phyloP scores from a whole-genome alignment of 2,888 invertebrate genomes.

The Hirtodrosophila histrioides region DNA sequence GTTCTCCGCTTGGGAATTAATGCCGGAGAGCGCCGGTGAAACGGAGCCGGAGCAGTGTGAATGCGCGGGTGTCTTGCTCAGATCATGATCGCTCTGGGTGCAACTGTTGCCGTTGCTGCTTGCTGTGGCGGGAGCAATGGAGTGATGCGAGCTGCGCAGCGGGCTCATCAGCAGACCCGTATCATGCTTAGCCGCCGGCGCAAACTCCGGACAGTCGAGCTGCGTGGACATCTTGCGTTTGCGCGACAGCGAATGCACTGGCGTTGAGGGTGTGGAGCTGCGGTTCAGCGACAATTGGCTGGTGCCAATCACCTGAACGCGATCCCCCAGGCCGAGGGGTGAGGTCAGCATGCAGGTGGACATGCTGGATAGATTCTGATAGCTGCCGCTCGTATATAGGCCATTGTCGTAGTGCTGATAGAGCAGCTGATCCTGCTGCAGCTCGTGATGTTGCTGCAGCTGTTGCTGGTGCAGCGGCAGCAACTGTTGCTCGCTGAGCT shows the following conservation, averaged over 20 bases:
- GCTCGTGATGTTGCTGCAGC: constrained; percentile 54
- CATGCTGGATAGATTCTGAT: constrained; percentile 63
- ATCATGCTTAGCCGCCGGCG: constrained; percentile 75
- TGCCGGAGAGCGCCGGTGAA: constrained; percentile 80
- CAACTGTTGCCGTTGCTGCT: constrained; percentile 21
- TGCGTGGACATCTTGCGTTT: constrained; percentile 82
- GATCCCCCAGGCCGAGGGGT: constrained; percentile 69
- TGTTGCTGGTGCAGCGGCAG: constrained; percentile 45
- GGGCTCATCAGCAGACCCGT: constrained; percentile 80
- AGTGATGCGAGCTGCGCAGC: constrained; percentile 64
- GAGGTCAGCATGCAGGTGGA: constrained; percentile 78
- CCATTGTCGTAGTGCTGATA: constrained; percentile 61
- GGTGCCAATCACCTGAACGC: constrained; percentile 81
- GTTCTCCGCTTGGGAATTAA: constrained; percentile 78
- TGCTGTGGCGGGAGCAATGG: constrained; percentile 47
- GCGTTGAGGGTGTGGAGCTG: constrained; percentile 78
- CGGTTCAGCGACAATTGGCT: constrained; percentile 73
- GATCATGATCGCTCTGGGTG: constrained; percentile 48
- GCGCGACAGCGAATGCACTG: constrained; percentile 74
- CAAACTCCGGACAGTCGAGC: constrained; percentile 78
- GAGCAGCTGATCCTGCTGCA: constrained; percentile 58
- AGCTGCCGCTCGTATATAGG: constrained; percentile 61
- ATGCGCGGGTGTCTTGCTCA: constrained; percentile 75
- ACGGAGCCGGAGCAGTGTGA: constrained; percentile 81
- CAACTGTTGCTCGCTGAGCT: constrained; percentile 53